Conservation (phyloP, 2,888 invertebrate genomes). For the Microctonus hyperodae region DNA sequence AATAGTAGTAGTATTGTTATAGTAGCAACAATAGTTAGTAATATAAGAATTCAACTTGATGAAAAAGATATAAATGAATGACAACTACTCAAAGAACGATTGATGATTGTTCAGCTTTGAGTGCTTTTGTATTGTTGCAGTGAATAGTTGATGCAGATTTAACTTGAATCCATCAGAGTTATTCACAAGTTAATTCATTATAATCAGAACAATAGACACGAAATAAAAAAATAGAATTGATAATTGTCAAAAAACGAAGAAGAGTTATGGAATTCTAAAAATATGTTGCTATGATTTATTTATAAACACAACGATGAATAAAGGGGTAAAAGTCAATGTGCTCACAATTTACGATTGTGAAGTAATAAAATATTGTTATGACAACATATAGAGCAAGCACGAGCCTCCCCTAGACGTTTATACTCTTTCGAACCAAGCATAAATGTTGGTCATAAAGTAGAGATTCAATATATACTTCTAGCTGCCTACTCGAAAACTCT, state of each 20-base stretch:
- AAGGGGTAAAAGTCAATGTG: neutral
- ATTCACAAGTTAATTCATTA: neutral
- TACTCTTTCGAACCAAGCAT: neutral
- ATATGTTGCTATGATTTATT: neutral
- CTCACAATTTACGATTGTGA: neutral
- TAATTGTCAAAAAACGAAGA: neutral
- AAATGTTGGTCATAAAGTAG: neutral
- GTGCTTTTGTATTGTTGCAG: neutral
- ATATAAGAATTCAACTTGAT: neutral
- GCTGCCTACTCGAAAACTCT: neutral
- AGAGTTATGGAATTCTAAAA: neutral
- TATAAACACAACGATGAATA: neutral
- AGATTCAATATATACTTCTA: neutral
- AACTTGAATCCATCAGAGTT: neutral
- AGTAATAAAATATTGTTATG: neutral
- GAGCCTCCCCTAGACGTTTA: neutral
- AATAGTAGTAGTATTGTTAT: too few relatives aligned
- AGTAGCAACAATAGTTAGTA: too few relatives aligned
- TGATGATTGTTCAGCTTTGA: neutral
- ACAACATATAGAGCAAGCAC: neutral
- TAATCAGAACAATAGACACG: neutral
- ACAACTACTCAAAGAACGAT: neutral
- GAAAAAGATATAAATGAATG: neutral
- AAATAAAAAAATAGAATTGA: neutral
- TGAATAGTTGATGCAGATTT: neutral